These are phyloP conservation scores for Lumbricus terrestris DNA, from an alignment of 2,888 invertebrate genomes.

Conservation along the genomic window DNA sequence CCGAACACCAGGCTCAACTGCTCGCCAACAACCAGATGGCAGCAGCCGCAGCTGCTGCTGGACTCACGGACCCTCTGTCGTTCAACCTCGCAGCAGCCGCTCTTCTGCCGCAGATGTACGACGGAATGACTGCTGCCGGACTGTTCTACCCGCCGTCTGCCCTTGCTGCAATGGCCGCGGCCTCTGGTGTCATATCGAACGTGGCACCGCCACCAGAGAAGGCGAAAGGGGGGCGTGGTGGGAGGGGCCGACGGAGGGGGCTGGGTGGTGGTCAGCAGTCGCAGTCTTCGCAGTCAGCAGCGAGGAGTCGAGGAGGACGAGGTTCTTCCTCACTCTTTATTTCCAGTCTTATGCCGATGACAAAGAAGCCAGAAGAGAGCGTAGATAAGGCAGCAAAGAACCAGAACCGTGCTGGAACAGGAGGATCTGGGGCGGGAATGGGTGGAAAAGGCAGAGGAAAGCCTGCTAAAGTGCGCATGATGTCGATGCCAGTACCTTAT, in stretches of 20 bases:
- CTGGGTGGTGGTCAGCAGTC: not conserved
- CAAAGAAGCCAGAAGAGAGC: conserved; percentile 7
- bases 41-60: conserved; percentile 14
- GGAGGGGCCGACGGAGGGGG: conserved; percentile 30
- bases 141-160: conserved; percentile 35
- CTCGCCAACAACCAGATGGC: conserved; percentile 21
- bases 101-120: conserved; percentile 40
- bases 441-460: conserved; percentile 5
- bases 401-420: not conserved
- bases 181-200: conserved; percentile 7
- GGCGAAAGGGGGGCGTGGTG: conserved; percentile 31
- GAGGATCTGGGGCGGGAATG: conserved; percentile 26
- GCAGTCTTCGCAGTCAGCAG: not conserved
- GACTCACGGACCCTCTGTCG: conserved; percentile 23
- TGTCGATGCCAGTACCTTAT: not conserved
- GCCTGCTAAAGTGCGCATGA: not conserved
- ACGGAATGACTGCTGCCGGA: conserved; percentile 22
- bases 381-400: not conserved
- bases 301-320: conserved; percentile 9
- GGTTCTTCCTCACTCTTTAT: conserved; percentile 17
- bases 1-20: conserved; percentile 25
- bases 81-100: conserved; percentile 32
- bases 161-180: conserved; percentile 25
- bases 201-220: conserved; percentile 13
- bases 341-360: conserved; percentile 21